Base-by-base conservation (phyloP, 1,140 invertebrate species). In the Brachionus angularis region DNA sequence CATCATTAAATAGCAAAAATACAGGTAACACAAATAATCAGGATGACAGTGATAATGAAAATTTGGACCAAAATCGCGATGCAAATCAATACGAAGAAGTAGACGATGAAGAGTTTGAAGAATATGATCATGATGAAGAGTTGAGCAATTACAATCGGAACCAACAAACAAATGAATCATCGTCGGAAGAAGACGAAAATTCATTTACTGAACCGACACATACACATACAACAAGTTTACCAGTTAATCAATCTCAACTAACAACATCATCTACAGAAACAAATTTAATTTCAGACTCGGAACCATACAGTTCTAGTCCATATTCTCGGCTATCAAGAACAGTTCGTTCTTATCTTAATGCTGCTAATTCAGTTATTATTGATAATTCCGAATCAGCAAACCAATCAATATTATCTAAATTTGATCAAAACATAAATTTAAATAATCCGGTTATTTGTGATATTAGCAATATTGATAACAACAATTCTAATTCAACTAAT, bases 11-110 rank as follows among this genome's bases (percentile, higher is more conserved):
- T 21, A 67, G 62, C 42, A 67, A 67, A 31, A 27, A 67, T 21
- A 67, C 62, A 67, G 21, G 14, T n/a, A 47, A 21, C 3, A 67
- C 62, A 25, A 29, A 67, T 23, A 50, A 67, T 33, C 62, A 67
- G 27, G 53, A 58, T 39, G 53, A 58, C 27, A 29, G 18, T 14
- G 53, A 58, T 23, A 47, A 47, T 21, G 10, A 33, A 14, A 23
- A 67, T 14, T 1, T 5, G 1, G 10, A 44, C 16, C 10, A 46
- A 46, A 21, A 36, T 18, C 29, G 1, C 23, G 42, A 58, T 18
- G 33, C 21, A 14, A 39, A 58, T 18, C 33, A 58, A 8, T 58
- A 36, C 0, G 53, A 58, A 39, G 53, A 58, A 14, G 3, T 8
- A 5, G 21, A 25, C n/a, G 23, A 5, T 18, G 21, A 25, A 25